phyloP scores from a whole-genome alignment of 2,888 invertebrate genomes.

The Morpho deidamia region DNA sequence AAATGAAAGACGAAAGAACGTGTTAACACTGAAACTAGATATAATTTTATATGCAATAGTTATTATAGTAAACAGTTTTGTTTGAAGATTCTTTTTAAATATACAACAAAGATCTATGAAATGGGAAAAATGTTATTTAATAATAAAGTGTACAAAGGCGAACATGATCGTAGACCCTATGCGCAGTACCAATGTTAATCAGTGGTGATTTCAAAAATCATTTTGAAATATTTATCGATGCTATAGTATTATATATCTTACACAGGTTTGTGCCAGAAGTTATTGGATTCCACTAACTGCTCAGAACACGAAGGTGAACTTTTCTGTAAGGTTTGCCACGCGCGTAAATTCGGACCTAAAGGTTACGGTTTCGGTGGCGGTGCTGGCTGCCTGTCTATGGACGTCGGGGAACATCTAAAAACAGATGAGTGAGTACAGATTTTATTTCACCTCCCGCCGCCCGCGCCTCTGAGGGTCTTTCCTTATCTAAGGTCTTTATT shows the following conservation, averaged over 20 bases:
- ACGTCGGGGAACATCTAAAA: conserved; percentile 93
- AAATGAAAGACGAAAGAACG: too few relatives aligned
- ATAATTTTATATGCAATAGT: too few relatives aligned
- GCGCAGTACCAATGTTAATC: too few relatives aligned
- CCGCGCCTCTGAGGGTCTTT: conserved; percentile 78
- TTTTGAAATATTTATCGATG: too few relatives aligned
- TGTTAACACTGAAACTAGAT: too few relatives aligned
- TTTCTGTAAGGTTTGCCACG: conserved; percentile 98
- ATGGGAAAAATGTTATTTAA: too few relatives aligned
- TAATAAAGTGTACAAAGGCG: too few relatives aligned
- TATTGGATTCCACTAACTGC: conserved; percentile 99
- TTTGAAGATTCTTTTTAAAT: too few relatives aligned
- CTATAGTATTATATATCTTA: background rate
- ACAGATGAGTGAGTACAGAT: conserved; percentile 84
- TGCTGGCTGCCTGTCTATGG: conserved; percentile 98
- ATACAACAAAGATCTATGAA: too few relatives aligned
- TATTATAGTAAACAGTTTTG: too few relatives aligned
- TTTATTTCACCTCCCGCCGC: conserved; percentile 66
- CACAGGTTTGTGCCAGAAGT: conserved; percentile 96
- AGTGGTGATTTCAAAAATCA: too few relatives aligned
- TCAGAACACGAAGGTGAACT: conserved; percentile 97
- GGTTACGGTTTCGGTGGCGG: conserved; percentile 99
- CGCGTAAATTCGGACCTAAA: conserved; percentile 98
- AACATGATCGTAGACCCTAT: too few relatives aligned
- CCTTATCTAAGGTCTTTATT: conserved; percentile 73